phyloP scores from a whole-genome alignment of 2,113 vertebrate species.

The Penelope pileata region DNA sequence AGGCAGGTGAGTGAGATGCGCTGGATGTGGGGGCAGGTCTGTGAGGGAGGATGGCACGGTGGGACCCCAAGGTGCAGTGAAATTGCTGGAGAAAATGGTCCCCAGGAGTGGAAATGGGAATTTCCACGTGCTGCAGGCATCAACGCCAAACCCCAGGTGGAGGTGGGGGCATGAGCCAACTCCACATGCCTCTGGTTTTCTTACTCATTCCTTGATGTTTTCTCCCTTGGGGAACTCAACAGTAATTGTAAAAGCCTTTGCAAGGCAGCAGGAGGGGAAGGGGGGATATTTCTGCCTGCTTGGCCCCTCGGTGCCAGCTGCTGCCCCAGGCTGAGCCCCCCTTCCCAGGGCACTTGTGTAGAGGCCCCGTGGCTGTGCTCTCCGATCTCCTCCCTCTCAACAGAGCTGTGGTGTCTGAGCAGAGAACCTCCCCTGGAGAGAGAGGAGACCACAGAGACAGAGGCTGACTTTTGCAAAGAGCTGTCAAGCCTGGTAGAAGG shows the following conservation, averaged over 20 bases:
- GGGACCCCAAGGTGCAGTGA: not conserved
- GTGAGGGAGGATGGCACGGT: not conserved
- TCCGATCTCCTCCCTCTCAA: not conserved
- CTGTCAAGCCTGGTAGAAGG: not conserved
- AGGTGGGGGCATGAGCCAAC: not conserved
- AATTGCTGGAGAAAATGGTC: not conserved
- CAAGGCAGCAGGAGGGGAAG: not conserved
- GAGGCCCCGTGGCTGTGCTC: not conserved
- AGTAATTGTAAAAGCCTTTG: not conserved
- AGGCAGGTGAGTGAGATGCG: rapidly evolving
- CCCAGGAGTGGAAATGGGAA: not conserved
- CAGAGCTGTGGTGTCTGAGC: not conserved
- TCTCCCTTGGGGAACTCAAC: constrained; percentile 1
- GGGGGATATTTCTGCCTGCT: not conserved
- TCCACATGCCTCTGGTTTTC: constrained; percentile 11
- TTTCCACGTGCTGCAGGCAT: not conserved
- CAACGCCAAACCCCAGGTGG: not conserved
- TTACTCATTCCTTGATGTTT: constrained; percentile 33
- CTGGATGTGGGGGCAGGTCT: not conserved
- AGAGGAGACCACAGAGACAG: no score
- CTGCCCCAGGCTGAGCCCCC: not conserved
- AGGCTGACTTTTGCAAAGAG: not conserved
- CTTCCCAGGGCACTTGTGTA: rapidly evolving
- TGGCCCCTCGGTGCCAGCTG: not conserved
- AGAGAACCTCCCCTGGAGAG: no score